A percentile compares a stretch with the other conserved stretches of the same genome.
These are phyloP conservation scores for Noctilio leporinus DNA, from an alignment of 2,113 vertebrate genomes.

Conservation along the genomic window DNA sequence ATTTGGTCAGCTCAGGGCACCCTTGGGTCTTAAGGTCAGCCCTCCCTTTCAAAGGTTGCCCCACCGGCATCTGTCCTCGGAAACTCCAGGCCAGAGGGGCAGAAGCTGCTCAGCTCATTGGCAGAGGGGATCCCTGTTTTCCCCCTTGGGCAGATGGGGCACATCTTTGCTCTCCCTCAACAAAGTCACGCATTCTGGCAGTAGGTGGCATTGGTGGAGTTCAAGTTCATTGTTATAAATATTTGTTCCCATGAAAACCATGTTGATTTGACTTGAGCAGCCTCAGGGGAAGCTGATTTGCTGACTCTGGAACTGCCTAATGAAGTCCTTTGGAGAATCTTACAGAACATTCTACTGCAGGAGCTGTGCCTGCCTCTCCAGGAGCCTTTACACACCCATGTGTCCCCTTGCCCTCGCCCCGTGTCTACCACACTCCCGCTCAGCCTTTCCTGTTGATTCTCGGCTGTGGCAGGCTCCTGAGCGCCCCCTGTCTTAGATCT, in stretches of 20 bases:
- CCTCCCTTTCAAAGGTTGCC: background rate
- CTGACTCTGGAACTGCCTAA: background rate
- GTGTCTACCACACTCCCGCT: background rate
- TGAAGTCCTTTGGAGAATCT: background rate
- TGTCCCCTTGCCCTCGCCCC: background rate
- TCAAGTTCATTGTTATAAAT: background rate
- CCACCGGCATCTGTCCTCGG: background rate
- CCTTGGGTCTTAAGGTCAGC: accelerated
- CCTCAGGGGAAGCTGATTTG: background rate
- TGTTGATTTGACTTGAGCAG: background rate
- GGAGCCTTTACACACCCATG: background rate
- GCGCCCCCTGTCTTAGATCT: background rate
- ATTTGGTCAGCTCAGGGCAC: slow-evolving; percentile 38
- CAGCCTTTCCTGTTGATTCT: background rate
- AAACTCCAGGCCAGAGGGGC: background rate
- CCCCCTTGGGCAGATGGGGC: accelerated
- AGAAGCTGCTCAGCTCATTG: too few relatives aligned
- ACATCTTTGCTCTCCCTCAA: background rate
- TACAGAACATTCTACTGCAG: background rate
- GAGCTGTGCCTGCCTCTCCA: background rate
- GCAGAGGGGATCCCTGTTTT: background rate
- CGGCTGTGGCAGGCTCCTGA: background rate
- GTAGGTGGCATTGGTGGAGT: background rate
- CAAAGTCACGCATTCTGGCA: background rate
- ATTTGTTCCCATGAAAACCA: slow-evolving; percentile 3